Base-by-base conservation (phyloP, 2,113 vertebrate genomes). In the Scalopus aquaticus region DNA sequence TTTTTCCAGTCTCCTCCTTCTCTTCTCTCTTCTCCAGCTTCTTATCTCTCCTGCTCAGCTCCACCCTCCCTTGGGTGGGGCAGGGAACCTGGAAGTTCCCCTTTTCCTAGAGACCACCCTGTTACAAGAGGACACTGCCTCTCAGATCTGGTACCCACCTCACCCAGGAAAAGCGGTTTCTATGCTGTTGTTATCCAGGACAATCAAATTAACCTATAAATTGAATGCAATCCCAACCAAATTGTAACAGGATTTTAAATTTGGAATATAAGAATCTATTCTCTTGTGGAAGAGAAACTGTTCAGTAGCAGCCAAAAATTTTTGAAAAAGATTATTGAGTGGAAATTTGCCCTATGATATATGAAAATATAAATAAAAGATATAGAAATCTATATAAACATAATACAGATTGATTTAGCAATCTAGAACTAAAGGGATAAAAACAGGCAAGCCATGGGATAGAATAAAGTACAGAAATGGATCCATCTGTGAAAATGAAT, bases 261-360 rank as follows among this genome's bases (percentile, higher is more conserved):
- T 72, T 44, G 51, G 5, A 92, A 80, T 54, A 80, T 84, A n/a
- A 77, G 37, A 93, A 94, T 83, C 79, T 28, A 85, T 83, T 87
- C 54, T 76, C 15, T 88, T 83, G 24, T 35, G 28, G 32, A 79
- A 96, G 62, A 65, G 26, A 69, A 84, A 88, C 76, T 85, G 65
- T 76, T 51, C 11, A 19, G 19, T 49, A 58, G 13, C 6, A 65
- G 86, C 16, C 37, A 32, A 28, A 72, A 46, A 76, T 62, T 70
- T 32, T 19, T 26, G 9, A 56, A 65, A 91, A 92, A 62, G 65
- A 94, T 42, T 88, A 93, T 30, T 65, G 26, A 56, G 54, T 51
- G n/a, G 11, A 44, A 78, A 83, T 89, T 65, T 56, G 1, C 67
- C 69, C 58, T 76, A 49, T 4, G 35, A 35, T 49, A 39, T 6